phyloP scores from a whole-genome alignment of 2,888 invertebrate genomes.

The Resseliella maxima region DNA sequence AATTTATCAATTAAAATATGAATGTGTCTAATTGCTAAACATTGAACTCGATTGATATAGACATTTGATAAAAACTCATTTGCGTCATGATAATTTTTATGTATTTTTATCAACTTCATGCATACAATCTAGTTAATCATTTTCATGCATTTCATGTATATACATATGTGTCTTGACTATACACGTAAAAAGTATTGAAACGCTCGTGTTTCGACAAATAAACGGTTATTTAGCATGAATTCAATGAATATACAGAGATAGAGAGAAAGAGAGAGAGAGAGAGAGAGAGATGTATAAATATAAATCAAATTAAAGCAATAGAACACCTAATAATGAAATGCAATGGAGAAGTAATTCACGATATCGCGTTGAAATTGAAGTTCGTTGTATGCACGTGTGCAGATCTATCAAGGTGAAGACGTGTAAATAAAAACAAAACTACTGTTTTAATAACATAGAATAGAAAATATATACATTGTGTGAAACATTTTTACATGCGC shows the following conservation, averaged over 20 bases:
- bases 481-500: conserved; percentile 4
- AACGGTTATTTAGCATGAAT: too few species aligned
- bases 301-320: background rate
- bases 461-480: background rate
- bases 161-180: too few species aligned
- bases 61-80: conserved; percentile 15
- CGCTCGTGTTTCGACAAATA: too few species aligned
- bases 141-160: too few species aligned
- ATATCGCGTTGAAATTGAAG: background rate
- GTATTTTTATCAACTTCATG: too few species aligned
- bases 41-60: conserved; percentile 28
- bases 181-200: too few species aligned
- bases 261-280: too few species aligned
- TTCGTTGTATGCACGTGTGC: conserved; percentile 20
- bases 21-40: background rate
- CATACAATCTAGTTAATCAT: too few species aligned
- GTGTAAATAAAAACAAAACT: background rate
- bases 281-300: background rate
- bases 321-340: background rate
- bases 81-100: background rate
- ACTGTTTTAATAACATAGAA: background rate
- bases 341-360: background rate
- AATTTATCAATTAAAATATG: background rate
- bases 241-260: too few species aligned
- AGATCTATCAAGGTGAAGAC: conserved; percentile 45